A percentile compares a stretch with the other conserved stretches of the same genome.
phyloP scores from a whole-genome alignment of 92 coral and sea anemone species.

The Pocillopora meandrina region DNA sequence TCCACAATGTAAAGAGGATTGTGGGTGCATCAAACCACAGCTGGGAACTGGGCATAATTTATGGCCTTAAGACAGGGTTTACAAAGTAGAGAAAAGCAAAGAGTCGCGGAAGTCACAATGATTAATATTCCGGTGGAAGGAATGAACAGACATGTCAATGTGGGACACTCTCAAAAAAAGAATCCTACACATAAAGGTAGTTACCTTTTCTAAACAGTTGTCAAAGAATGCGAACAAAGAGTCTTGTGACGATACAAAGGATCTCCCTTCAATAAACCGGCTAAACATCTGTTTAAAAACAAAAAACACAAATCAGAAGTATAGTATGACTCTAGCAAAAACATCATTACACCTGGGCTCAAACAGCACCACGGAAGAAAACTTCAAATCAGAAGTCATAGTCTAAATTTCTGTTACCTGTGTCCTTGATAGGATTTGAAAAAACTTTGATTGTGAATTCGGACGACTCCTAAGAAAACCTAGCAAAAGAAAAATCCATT shows the following conservation, averaged over 20 bases:
- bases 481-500: not conserved
- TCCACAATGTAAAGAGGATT: too few species aligned
- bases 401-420: conserved; percentile 54
- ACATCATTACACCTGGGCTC: too few species aligned
- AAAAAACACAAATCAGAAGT: not conserved
- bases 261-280: conserved; percentile 94
- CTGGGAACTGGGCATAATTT: too few species aligned
- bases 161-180: not conserved
- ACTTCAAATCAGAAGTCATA: too few species aligned
- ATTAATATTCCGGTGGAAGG: not conserved
- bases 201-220: conserved; percentile 82
- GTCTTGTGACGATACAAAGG: conserved; percentile 93
- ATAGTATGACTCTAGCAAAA: too few species aligned
- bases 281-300: conserved; percentile 81
- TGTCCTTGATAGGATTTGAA: conserved; percentile 72
- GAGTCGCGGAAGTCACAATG: too few species aligned
- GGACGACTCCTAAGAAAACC: conserved; percentile 94
- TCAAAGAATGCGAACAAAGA: conserved; percentile 89
- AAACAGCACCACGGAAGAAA: too few species aligned
- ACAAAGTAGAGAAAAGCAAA: too few species aligned
- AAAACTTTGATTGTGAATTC: conserved; percentile 85
- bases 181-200: not conserved
- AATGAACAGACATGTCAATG: not conserved
- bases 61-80: too few species aligned
- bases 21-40: too few species aligned